Evolutionary conservation across 1,140 invertebrate genomes (phyloP).

Genomic region (Lepeophtheirus salmonis): DNA sequence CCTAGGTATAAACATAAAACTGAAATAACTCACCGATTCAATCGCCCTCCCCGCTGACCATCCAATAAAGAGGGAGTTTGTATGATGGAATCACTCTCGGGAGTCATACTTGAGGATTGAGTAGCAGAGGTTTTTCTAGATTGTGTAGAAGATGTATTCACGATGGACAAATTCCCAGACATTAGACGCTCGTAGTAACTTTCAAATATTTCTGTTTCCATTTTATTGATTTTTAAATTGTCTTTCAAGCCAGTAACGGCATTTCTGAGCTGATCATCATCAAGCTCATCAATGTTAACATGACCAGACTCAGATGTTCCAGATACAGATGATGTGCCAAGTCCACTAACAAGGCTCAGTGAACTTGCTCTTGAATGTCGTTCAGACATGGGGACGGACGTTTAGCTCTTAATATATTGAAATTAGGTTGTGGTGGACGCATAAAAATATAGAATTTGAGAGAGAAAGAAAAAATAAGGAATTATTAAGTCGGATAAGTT

Average conservation of each 20-base stretch:
- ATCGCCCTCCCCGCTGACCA: not conserved
- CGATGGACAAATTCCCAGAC: not conserved
- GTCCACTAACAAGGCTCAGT: slow-evolving; percentile 7
- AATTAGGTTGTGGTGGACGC: too few relatives aligned
- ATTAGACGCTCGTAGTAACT: not conserved
- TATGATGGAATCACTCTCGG: not conserved
- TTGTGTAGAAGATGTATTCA: not conserved
- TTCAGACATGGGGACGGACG: not conserved
- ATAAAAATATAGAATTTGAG: too few relatives aligned
- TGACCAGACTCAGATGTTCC: slow-evolving; percentile 2
- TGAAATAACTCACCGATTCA: too few relatives aligned
- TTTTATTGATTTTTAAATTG: not conserved
- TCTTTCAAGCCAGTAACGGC: not conserved
- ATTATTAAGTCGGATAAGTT: too few relatives aligned
- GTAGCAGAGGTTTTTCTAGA: not conserved
- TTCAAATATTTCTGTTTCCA: slow-evolving; percentile 12
- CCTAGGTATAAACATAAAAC: too few relatives aligned
- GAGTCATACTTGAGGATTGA: not conserved
- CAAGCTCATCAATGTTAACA: slow-evolving; percentile 10
- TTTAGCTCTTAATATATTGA: not conserved
- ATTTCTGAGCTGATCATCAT: not conserved
- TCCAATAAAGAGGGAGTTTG: not conserved
- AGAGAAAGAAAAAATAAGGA: too few relatives aligned
- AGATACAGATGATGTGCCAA: slow-evolving; percentile 1
- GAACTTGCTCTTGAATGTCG: not conserved